Conservation (phyloP, 1,140 invertebrate species). For the Globodera rostochiensis region DNA sequence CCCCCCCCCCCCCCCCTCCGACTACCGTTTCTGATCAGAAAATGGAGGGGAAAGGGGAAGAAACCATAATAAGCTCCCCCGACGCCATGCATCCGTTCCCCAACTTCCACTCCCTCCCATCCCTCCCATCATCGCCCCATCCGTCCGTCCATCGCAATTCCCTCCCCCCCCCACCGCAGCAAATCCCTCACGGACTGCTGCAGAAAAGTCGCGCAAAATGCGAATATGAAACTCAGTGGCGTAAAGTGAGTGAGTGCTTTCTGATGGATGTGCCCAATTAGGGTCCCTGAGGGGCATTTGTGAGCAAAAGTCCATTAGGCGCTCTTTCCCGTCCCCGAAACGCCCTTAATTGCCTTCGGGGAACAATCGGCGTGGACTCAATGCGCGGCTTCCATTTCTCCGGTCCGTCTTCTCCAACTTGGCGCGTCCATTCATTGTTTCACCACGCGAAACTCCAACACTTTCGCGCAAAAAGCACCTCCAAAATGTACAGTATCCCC, state of each 20-base stretch:
- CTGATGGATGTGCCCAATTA: conserved; percentile 3
- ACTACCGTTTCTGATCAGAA: background rate
- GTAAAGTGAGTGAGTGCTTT: background rate
- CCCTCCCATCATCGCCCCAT: too few species aligned
- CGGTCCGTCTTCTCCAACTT: background rate
- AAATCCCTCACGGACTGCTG: too few species aligned
- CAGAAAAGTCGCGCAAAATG: background rate
- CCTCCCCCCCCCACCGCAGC: background rate
- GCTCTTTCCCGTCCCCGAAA: background rate
- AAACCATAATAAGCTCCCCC: too few species aligned
- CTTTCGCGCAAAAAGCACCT: background rate
- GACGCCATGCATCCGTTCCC: background rate
- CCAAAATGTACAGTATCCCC: background rate
- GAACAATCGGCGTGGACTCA: background rate
- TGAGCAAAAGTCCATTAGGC: background rate
- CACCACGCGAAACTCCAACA: background rate
- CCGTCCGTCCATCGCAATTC: too few species aligned
- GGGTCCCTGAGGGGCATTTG: too few species aligned
- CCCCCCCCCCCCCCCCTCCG: too few species aligned
- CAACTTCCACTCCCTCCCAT: too few species aligned
- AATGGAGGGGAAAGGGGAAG: background rate
- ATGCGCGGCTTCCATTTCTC: background rate
- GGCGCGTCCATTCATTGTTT: background rate
- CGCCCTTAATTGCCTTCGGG: background rate
- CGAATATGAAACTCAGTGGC: conserved; percentile 2